Percentiles rank a stretch among this genome's conserved stretches.
phyloP scores from a whole-genome alignment of 2,797 vertebrate species.

The Pygocentrus nattereri region DNA sequence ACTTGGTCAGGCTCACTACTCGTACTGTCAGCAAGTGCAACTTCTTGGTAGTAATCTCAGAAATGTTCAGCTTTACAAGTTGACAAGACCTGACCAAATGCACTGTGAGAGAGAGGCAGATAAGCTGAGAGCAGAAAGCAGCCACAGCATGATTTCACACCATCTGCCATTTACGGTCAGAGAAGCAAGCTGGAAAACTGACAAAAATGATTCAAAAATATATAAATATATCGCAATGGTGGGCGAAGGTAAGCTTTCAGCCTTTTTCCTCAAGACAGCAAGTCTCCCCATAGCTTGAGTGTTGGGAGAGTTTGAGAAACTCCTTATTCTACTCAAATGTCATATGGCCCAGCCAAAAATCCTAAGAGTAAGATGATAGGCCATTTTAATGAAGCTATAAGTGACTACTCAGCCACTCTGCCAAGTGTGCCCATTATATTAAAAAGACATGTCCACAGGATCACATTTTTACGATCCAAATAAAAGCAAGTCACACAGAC shows the following conservation, averaged over 20 bases:
- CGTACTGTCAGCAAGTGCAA: not conserved
- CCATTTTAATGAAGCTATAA: constrained; percentile 31
- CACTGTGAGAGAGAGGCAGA: not conserved
- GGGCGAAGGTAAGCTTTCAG: not conserved
- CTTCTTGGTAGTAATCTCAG: not conserved
- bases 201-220: not conserved
- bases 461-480: not conserved
- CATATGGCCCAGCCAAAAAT: constrained; percentile 3
- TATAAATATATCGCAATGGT: not conserved
- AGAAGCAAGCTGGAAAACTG: not conserved
- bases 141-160: not conserved
- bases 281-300: not conserved
- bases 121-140: not conserved
- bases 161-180: not conserved
- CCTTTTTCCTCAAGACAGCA: not conserved
- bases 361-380: constrained; percentile 5
- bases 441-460: not conserved
- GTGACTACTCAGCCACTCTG: constrained; percentile 5
- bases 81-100: not conserved
- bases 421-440: not conserved
- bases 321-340: not conserved
- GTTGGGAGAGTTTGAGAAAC: constrained; percentile 5
- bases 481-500: not conserved
- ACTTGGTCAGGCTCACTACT: not conserved
- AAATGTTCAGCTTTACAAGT: not conserved